phyloP scores from a whole-genome alignment of 2,797 vertebrate species.

The Lagocephalus sceleratus region DNA sequence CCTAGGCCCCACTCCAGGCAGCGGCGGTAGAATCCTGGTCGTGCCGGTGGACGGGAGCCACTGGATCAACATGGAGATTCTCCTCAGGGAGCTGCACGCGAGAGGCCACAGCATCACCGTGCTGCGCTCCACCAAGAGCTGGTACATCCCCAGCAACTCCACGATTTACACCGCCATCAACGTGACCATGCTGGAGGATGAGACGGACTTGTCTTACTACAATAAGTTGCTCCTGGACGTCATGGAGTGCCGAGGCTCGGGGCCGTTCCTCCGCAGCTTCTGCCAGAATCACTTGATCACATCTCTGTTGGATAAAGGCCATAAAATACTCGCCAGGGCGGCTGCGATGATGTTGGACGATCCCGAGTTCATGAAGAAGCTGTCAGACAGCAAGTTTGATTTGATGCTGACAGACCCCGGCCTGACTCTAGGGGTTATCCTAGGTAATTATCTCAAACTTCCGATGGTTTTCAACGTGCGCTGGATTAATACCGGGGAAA shows the following conservation, averaged over 20 bases:
- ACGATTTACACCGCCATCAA: slow-evolving; percentile 49
- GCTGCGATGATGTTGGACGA: slow-evolving; percentile 51
- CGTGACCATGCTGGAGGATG: slow-evolving; percentile 36
- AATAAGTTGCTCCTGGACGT: slow-evolving; percentile 21
- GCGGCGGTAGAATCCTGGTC: slow-evolving; percentile 63
- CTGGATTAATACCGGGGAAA: slow-evolving; percentile 64
- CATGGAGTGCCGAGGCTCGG: slow-evolving; percentile 33
- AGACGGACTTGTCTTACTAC: slow-evolving; percentile 19
- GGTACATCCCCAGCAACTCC: slow-evolving; percentile 56
- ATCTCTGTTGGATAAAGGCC: slow-evolving; percentile 2
- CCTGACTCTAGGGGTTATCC: slow-evolving; percentile 44
- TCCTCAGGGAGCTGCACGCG: slow-evolving; percentile 59
- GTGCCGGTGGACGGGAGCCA: slow-evolving; percentile 67
- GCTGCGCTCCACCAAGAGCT: slow-evolving; percentile 54
- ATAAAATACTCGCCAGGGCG: slow-evolving; percentile 18
- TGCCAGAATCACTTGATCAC: slow-evolving; percentile 41
- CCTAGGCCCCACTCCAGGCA: slow-evolving; percentile 11
- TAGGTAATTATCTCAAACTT: slow-evolving; percentile 62
- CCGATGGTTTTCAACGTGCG: slow-evolving; percentile 68
- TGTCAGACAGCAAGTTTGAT: slow-evolving; percentile 61
- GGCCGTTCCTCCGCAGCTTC: slow-evolving; percentile 36
- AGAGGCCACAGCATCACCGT: slow-evolving; percentile 67
- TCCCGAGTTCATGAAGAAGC: slow-evolving; percentile 39
- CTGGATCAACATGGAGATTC: slow-evolving; percentile 72
- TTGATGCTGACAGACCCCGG: slow-evolving; percentile 66